Percentiles rank a stretch among this genome's conserved stretches.
These are phyloP conservation scores for Holacanthus passer DNA, from an alignment of 2,113 vertebrate species.

Conservation along the genomic window DNA sequence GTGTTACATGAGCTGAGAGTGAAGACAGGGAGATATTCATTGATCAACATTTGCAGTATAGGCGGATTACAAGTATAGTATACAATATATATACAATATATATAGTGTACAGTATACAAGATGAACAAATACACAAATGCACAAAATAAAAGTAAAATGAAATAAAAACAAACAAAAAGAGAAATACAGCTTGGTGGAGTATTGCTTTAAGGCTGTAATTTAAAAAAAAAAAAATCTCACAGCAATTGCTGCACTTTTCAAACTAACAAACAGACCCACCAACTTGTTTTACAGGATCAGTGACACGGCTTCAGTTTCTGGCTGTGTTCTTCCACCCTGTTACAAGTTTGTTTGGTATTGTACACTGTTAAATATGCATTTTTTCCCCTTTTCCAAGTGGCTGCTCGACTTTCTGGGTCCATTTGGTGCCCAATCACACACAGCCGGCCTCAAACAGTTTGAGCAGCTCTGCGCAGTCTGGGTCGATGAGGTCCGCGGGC, in stretches of 20 bases:
- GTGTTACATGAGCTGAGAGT: conserved; percentile 2
- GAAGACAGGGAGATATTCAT: neutral
- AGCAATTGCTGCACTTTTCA: conserved; percentile 25
- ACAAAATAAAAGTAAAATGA: conserved; percentile 34
- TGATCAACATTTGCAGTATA: conserved; percentile 18
- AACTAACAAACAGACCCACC: conserved; percentile 15
- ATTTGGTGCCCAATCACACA: conserved; percentile 54
- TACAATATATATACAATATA: too few species aligned
- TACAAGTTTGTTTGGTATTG: neutral
- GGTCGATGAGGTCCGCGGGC: conserved; percentile 92
- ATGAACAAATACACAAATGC: conserved; percentile 19
- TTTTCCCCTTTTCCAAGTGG: neutral
- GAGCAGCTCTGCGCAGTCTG: conserved; percentile 89
- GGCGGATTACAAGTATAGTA: too few species aligned
- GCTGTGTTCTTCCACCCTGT: conserved; percentile 3
- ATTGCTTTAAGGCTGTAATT: neutral
- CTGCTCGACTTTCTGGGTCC: conserved; percentile 6
- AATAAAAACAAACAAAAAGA: conserved; percentile 5
- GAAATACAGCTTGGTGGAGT: conserved; percentile 1
- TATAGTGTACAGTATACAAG: too few species aligned
- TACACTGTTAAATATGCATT: neutral
- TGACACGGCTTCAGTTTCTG: neutral
- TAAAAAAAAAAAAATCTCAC: neutral
- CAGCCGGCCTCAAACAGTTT: conserved; percentile 86
- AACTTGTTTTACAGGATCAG: conserved; percentile 8